Conservation (phyloP, 1,140 invertebrate species). For the Pygmarrhopalites habei region DNA sequence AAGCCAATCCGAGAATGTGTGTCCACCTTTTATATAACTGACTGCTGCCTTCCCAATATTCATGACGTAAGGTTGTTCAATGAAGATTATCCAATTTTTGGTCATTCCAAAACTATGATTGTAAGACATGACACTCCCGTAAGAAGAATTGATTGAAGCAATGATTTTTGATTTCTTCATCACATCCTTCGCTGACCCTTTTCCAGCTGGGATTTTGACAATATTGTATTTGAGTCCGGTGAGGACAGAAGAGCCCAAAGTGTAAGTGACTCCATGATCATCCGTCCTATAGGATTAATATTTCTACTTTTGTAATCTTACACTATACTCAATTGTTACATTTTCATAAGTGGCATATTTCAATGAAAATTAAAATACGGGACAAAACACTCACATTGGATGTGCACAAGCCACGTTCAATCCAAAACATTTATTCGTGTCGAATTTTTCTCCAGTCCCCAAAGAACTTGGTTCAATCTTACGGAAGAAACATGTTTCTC, state of each 20-base stretch:
- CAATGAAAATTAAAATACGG: no score
- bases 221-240: constrained; percentile 31
- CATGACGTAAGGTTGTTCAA: constrained; percentile 31
- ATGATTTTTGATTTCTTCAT: constrained; percentile 23
- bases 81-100: constrained; percentile 24
- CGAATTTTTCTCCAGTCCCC: constrained; percentile 17
- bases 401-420: constrained; percentile 24
- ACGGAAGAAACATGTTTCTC: constrained; percentile 31
- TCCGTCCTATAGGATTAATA: no score
- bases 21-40: constrained; percentile 44
- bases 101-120: constrained; percentile 27
- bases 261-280: constrained; percentile 25
- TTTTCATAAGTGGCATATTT: no score
- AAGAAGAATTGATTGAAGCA: constrained; percentile 15
- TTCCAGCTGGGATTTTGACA: constrained; percentile 21
- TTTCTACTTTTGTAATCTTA: no score
- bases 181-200: constrained; percentile 11
- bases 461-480: constrained; percentile 17
- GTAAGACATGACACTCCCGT: constrained; percentile 14
- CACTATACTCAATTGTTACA: no score
- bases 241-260: constrained; percentile 23
- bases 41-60: constrained; percentile 42
- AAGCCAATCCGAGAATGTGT: constrained; percentile 46
- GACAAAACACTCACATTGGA: no score
- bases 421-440: constrained; percentile 30